Conservation (phyloP, 2,113 vertebrate species). For the Ondatra zibethicus region DNA sequence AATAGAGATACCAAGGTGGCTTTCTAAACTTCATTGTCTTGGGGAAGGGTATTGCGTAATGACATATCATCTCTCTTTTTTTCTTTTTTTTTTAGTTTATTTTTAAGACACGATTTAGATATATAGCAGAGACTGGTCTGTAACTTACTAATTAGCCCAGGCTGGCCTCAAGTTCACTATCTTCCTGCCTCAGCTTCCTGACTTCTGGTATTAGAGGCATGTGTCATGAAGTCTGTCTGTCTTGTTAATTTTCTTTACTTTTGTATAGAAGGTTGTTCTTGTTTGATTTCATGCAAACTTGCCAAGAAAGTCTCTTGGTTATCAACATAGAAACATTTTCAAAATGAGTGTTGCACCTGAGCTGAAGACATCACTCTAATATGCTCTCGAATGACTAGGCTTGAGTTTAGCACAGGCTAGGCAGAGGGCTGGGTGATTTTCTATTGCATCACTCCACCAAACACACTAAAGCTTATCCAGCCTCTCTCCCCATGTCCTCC, state of each 20-base stretch:
- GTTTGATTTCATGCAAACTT: slow-evolving; percentile 58
- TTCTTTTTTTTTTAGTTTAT: not conserved
- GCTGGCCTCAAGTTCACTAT: not conserved
- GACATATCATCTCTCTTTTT: not conserved
- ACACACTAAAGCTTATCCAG: slow-evolving; percentile 62
- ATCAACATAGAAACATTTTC: slow-evolving; percentile 33
- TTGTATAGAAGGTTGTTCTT: not conserved
- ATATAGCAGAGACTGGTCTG: not conserved
- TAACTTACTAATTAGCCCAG: not conserved
- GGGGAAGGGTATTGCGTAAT: not conserved
- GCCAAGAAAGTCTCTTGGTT: slow-evolving; percentile 39
- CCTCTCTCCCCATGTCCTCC: not conserved
- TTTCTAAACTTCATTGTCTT: slow-evolving; percentile 28
- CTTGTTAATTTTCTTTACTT: not conserved
- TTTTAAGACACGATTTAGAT: not conserved
- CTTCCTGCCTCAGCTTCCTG: not conserved
- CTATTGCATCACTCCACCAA: slow-evolving; percentile 57
- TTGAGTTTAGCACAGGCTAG: slow-evolving; percentile 66
- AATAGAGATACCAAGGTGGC: not conserved
- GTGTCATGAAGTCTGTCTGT: not conserved
- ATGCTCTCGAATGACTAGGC: slow-evolving; percentile 58
- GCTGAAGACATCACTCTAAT: not conserved
- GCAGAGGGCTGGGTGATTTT: slow-evolving; percentile 69
- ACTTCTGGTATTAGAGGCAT: not conserved
- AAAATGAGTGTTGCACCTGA: slow-evolving; percentile 54